Percentiles rank a stretch among this genome's conserved stretches.
These are phyloP conservation scores for Spongilla lacustris DNA, from an alignment of 37 sponge, comb jelly and placozoan species.

Conservation along the genomic window DNA sequence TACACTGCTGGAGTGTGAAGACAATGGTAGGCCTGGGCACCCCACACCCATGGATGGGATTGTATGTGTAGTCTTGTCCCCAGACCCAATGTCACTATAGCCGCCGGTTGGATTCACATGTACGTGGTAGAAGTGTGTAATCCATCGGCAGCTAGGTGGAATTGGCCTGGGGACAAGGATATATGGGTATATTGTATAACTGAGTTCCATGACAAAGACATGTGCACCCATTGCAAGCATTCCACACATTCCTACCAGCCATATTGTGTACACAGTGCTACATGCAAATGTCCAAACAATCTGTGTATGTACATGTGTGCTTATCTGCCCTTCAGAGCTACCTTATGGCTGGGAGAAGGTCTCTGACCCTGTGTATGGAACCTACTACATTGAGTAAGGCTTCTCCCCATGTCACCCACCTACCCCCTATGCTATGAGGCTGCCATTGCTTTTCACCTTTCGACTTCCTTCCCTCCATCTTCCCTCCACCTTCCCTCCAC, in stretches of 20 bases:
- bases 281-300: no score
- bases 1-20: slow-evolving; percentile 72
- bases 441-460: background rate
- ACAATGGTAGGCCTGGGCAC: slow-evolving; percentile 74
- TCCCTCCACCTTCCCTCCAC: background rate
- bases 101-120: no score
- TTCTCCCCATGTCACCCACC: background rate
- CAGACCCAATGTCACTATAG: background rate
- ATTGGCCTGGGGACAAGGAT: no score
- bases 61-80: background rate
- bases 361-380: slow-evolving; percentile 85
- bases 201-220: no score
- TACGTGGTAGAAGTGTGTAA: no score
- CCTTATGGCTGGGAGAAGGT: slow-evolving; percentile 97
- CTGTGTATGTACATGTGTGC: no score
- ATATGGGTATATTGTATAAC: no score
- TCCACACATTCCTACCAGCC: no score
- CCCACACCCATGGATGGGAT: background rate
- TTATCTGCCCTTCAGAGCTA: no score
- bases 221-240: no score
- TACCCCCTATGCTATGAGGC: background rate
- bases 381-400: slow-evolving; percentile 96
- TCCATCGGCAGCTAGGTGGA: no score
- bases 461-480: background rate
- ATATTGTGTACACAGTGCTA: no score